Percentiles rank a stretch among this genome's conserved stretches.
These are phyloP conservation scores for Vipera ursinii DNA, from an alignment of 2,797 vertebrate genomes.

Conservation along the genomic window DNA sequence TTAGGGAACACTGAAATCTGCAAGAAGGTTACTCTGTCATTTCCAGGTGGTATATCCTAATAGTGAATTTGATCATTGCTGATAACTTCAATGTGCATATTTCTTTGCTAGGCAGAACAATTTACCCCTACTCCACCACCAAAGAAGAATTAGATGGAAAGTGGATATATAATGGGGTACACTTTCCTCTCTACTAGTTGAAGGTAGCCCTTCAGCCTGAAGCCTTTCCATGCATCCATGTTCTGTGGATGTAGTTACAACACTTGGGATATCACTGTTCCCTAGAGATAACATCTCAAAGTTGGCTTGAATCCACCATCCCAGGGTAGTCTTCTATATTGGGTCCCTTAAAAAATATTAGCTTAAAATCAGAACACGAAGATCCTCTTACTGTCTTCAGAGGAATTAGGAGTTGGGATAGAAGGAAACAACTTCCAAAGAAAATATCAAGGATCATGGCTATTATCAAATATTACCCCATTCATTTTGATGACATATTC, in stretches of 20 bases:
- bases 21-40: background rate
- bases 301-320: background rate
- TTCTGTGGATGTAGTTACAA: background rate
- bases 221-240: background rate
- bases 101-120: background rate
- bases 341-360: background rate
- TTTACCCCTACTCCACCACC: background rate
- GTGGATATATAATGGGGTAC: background rate
- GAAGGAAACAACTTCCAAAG: background rate
- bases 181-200: background rate
- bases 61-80: background rate
- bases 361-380: background rate
- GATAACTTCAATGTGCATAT: background rate
- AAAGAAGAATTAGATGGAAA: background rate
- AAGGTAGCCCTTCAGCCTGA: background rate
- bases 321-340: background rate
- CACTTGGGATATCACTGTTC: background rate
- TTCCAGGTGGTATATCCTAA: background rate
- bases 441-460: background rate
- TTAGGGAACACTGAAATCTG: background rate
- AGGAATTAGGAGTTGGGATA: background rate
- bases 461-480: background rate
- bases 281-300: background rate
- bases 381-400: background rate
- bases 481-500: background rate